Percentiles rank a stretch among this genome's conserved stretches.
Conservation (phyloP, 2,113 vertebrate species). For the Mungos mungo region DNA sequence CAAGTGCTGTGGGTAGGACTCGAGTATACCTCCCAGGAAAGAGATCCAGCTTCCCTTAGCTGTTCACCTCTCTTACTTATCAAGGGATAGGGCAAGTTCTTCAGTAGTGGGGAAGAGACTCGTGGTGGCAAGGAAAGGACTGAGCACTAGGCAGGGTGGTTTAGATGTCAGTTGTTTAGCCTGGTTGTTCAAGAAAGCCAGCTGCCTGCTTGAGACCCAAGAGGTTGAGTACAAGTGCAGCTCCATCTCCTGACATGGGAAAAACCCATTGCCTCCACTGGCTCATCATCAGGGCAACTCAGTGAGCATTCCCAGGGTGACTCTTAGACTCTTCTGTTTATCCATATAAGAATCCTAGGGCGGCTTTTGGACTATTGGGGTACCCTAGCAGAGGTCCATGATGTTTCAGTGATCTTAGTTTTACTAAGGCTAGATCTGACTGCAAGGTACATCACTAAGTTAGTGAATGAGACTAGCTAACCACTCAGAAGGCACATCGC, state of each 20-base stretch:
- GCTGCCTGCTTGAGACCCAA: neutral
- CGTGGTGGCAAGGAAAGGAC: neutral
- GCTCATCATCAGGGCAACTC: neutral
- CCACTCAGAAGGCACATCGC: neutral
- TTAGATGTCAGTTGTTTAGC: neutral
- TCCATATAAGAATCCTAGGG: neutral
- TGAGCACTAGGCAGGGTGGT: neutral
- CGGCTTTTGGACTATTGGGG: neutral
- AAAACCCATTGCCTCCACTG: neutral
- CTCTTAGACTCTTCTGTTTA: neutral
- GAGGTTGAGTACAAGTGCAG: neutral
- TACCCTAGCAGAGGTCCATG: neutral
- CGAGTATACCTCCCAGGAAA: neutral
- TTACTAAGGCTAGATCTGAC: neutral
- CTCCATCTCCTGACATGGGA: neutral
- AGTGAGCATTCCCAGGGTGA: neutral
- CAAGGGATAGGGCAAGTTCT: neutral
- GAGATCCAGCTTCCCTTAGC: too few relatives aligned
- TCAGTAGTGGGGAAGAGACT: neutral
- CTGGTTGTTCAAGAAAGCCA: neutral
- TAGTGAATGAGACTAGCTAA: neutral
- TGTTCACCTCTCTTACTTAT: neutral
- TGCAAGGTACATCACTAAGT: neutral
- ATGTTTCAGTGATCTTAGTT: neutral
- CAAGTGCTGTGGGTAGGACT: neutral